A percentile compares a stretch with the other conserved stretches of the same genome.
phyloP scores from a whole-genome alignment of 2,113 vertebrate genomes.

The Scomber colias region DNA sequence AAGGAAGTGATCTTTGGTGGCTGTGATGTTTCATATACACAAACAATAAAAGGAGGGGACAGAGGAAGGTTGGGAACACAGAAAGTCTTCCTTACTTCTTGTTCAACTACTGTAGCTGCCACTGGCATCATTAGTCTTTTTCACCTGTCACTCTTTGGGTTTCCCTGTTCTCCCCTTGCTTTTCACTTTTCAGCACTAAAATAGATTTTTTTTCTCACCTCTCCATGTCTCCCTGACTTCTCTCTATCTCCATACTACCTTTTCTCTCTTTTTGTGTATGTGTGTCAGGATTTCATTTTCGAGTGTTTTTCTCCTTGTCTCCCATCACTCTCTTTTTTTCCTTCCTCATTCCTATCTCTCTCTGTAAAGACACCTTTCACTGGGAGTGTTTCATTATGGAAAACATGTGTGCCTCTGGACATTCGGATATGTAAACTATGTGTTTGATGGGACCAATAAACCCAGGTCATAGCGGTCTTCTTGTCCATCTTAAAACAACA shows the following conservation, averaged over 20 bases:
- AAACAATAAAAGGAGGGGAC: conserved; percentile 1
- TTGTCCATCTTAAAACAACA: background rate
- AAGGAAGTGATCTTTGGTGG: background rate
- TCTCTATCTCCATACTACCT: background rate
- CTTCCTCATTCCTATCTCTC: background rate
- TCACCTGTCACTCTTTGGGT: conserved; percentile 33
- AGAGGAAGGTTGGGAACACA: background rate
- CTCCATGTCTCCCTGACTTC: background rate
- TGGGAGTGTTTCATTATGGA: background rate
- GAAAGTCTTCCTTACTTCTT: background rate
- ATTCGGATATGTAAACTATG: background rate
- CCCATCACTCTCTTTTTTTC: background rate
- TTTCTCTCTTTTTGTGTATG: background rate
- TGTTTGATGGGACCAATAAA: background rate
- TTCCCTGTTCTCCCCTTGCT: conserved; percentile 13
- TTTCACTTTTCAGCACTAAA: conserved; percentile 28
- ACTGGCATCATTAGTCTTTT: conserved; percentile 55
- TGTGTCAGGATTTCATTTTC: conserved; percentile 4
- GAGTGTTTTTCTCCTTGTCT: background rate
- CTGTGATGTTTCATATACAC: conserved; percentile 2
- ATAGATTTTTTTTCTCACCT: conserved; percentile 26
- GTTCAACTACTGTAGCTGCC: conserved; percentile 19
- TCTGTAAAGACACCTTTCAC: background rate
- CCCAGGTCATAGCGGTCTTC: no score
- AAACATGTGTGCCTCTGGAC: background rate